A percentile compares a stretch with the other conserved stretches of the same genome.
phyloP scores from a whole-genome alignment of 2,888 invertebrate genomes.

The Rhagonycha lutea region DNA sequence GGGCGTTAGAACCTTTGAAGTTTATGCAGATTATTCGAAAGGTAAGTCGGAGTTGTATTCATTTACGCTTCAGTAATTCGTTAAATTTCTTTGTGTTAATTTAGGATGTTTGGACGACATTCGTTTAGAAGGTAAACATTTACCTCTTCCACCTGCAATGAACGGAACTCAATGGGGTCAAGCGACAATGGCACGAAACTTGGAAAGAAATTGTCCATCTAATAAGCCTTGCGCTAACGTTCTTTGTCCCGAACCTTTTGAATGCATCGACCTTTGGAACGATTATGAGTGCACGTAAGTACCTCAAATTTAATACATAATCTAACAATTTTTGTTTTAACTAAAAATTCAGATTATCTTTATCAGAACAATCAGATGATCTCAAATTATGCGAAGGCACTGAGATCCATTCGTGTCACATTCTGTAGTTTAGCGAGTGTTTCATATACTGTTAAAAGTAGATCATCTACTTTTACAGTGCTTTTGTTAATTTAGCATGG shows the following conservation, averaged over 20 bases:
- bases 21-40: constrained; percentile 93
- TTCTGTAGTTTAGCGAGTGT: constrained; percentile 25
- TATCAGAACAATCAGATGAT: not conserved
- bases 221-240: constrained; percentile 95
- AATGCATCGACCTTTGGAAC: constrained; percentile 97
- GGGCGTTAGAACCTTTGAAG: constrained; percentile 90
- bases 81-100: not conserved
- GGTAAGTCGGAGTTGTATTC: constrained; percentile 58
- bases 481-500: constrained; percentile 26
- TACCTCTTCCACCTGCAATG: constrained; percentile 92
- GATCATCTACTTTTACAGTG: constrained; percentile 23
- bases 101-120: constrained; percentile 82
- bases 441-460: constrained; percentile 8
- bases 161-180: constrained; percentile 96
- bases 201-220: constrained; percentile 91
- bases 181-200: constrained; percentile 89
- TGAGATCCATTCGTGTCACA: constrained; percentile 41
- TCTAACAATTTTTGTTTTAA: constrained; percentile 13
- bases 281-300: constrained; percentile 98
- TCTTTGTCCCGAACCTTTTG: constrained; percentile 90
- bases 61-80: not conserved
- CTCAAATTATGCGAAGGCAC: constrained; percentile 46
- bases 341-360: not conserved
- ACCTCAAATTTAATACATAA: constrained; percentile 15
- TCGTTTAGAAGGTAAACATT: constrained; percentile 90